These are phyloP conservation scores for Orthochromis malagaraziensis DNA, from an alignment of 2,113 vertebrate genomes.

Conservation along the genomic window DNA sequence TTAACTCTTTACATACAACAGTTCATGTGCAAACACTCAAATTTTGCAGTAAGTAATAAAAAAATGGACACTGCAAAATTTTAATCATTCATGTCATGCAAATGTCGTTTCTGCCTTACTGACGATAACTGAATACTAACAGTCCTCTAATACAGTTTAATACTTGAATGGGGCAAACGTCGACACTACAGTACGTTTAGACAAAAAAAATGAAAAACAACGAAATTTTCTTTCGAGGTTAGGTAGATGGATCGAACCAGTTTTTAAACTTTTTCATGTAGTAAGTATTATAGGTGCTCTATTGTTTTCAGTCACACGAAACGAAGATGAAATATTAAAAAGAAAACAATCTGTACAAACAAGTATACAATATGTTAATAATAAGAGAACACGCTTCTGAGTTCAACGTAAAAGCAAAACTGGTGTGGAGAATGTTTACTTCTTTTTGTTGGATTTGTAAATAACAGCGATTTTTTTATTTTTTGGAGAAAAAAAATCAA, in stretches of 20 bases:
- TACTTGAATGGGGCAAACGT: constrained; percentile 20
- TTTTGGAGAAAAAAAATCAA: constrained; percentile 66
- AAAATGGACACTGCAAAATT: not conserved
- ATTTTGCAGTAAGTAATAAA: not conserved
- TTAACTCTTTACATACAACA: not conserved
- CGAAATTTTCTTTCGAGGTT: not conserved
- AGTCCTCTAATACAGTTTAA: constrained; percentile 13
- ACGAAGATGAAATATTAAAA: not conserved
- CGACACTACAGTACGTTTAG: not conserved
- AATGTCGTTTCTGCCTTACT: constrained; percentile 66
- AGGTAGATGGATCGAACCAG: not conserved
- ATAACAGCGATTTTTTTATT: constrained; percentile 78
- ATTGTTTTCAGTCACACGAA: not conserved
- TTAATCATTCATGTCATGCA: constrained; percentile 25
- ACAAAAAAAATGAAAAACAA: not conserved
- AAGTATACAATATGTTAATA: constrained; percentile 8
- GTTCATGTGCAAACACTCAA: not conserved
- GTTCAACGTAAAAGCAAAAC: constrained; percentile 54
- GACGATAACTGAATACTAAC: constrained; percentile 25
- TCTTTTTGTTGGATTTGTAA: constrained; percentile 84
- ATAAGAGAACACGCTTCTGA: constrained; percentile 33
- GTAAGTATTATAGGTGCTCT: constrained; percentile 33
- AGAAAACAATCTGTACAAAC: constrained; percentile 27
- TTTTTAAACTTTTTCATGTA: constrained; percentile 11
- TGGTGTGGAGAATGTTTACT: constrained; percentile 78